phyloP scores from a whole-genome alignment of 2,888 invertebrate species.

The Eucera pruinosa region DNA sequence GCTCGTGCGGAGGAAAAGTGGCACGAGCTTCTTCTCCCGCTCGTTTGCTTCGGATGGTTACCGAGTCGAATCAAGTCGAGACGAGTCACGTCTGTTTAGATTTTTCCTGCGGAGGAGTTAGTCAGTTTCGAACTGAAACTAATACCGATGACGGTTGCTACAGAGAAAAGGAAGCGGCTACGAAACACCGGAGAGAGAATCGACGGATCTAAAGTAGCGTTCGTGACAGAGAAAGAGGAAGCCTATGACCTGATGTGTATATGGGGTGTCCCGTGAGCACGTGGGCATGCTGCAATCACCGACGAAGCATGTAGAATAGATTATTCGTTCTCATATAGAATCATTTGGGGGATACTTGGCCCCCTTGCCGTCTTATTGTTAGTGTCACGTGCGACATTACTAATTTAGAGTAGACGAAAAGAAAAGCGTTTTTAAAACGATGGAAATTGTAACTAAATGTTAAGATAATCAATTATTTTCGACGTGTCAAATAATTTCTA shows the following conservation, averaged over 20 bases:
- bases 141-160: constrained; percentile 55
- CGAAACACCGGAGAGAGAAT: constrained; percentile 23
- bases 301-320: too few species aligned
- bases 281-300: not conserved
- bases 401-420: too few species aligned
- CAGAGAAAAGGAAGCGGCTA: constrained; percentile 24
- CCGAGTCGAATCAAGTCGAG: constrained; percentile 42
- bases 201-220: constrained; percentile 59
- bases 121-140: constrained; percentile 65
- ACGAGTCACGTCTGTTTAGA: constrained; percentile 62
- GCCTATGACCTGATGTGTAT: constrained; percentile 22
- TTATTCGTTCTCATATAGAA: too few species aligned
- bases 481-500: too few species aligned
- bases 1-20: constrained; percentile 18
- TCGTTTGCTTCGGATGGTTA: not conserved
- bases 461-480: too few species aligned
- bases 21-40: constrained; percentile 4
- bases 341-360: too few species aligned
- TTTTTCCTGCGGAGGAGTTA: constrained; percentile 57
- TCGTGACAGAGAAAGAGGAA: constrained; percentile 55
- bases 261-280: constrained; percentile 37
- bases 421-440: too few species aligned
- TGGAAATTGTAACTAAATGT: too few species aligned
- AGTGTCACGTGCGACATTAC: too few species aligned
- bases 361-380: too few species aligned